Evolutionary conservation across 2,888 invertebrate species (phyloP).

Genomic region (Oligia strigilis): DNA sequence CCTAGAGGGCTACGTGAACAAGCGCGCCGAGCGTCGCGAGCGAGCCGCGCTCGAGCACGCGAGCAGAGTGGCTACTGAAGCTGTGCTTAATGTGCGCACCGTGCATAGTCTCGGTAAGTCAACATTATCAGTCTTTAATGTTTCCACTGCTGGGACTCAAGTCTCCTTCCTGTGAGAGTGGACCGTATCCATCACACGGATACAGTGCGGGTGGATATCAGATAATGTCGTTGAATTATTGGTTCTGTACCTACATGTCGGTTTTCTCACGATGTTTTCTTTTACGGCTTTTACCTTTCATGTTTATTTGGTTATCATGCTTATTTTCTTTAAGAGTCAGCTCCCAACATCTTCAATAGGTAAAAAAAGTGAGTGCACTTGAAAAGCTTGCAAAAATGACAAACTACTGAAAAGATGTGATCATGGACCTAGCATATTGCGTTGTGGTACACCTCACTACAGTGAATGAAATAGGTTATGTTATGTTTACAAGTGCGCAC

Average conservation of each 20-base stretch:
- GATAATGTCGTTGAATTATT: background rate
- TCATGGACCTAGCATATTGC: background rate
- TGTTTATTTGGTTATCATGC: background rate
- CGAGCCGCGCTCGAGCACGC: constrained; percentile 91
- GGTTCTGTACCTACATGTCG: background rate
- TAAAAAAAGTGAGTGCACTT: background rate
- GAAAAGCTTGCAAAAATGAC: background rate
- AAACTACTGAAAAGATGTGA: background rate
- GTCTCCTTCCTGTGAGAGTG: background rate
- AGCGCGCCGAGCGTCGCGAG: constrained; percentile 88
- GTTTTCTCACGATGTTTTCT: background rate
- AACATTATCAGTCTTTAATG: background rate
- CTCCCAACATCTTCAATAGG: background rate
- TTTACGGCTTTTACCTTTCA: background rate
- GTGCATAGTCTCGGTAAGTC: constrained; percentile 90
- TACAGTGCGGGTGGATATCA: background rate
- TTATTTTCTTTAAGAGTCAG: background rate
- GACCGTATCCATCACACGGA: background rate
- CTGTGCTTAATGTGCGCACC: constrained; percentile 92
- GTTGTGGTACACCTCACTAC: background rate
- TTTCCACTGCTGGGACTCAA: background rate
- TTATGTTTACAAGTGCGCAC: background rate
- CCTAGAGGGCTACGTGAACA: constrained; percentile 90
- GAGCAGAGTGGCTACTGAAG: constrained; percentile 91
- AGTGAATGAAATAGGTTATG: background rate